Conservation (phyloP, 2,888 invertebrate genomes). For the Zygogramma bicolorata region DNA sequence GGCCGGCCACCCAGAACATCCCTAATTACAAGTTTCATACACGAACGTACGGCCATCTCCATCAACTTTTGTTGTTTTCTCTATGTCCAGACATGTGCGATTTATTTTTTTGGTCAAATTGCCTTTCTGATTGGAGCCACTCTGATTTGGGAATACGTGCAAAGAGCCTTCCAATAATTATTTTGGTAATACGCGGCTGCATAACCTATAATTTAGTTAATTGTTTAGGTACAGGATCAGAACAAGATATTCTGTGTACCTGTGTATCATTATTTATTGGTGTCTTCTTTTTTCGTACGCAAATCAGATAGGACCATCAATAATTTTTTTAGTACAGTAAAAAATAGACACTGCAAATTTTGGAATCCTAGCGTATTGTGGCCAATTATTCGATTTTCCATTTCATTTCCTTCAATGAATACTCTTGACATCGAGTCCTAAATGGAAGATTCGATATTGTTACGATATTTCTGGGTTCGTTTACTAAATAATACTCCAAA, state of each 20-base stretch:
- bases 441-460: no score
- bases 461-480: no score
- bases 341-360: no score
- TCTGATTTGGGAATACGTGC: constrained; percentile 14
- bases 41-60: constrained; percentile 2
- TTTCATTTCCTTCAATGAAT: no score
- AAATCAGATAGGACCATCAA: no score
- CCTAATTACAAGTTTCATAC: constrained; percentile 19
- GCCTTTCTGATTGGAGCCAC: constrained; percentile 17
- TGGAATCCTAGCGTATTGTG: no score
- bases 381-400: no score
- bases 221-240: not conserved
- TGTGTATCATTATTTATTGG: not conserved
- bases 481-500: no score
- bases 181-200: constrained; percentile 23
- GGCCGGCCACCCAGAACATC: constrained; percentile 7
- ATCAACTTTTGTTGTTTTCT: not conserved
- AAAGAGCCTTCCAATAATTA: constrained; percentile 9
- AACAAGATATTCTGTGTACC: not conserved
- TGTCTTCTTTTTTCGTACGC: not conserved
- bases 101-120: constrained; percentile 15
- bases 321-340: not conserved
- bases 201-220: constrained; percentile 26
- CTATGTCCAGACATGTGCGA: not conserved
- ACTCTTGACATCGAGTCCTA: no score